Percentiles rank a stretch among this genome's conserved stretches.
Evolutionary conservation across 23 tunicate species (phyloP).

Genomic region (Halocynthia roretzi): DNA sequence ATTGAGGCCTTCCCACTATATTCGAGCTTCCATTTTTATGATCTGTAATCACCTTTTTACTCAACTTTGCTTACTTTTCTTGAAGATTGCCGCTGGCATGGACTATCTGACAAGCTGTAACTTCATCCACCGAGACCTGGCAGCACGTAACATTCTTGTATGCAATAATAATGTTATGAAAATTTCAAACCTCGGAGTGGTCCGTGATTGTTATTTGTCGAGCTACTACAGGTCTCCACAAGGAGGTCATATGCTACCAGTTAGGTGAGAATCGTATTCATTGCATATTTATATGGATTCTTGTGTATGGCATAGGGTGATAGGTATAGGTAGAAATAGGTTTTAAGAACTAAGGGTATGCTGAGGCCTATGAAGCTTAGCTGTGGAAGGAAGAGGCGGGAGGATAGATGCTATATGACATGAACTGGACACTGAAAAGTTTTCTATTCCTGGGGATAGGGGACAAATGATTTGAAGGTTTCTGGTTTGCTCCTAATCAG

Average conservation of each 20-base stretch:
- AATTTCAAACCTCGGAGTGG: slow-evolving; percentile 82
- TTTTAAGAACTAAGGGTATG: no score
- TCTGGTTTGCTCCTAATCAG: no score
- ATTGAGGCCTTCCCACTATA: background rate
- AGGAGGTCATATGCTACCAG: slow-evolving; percentile 95
- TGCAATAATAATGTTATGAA: slow-evolving; percentile 69
- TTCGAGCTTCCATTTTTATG: background rate
- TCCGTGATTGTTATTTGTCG: slow-evolving; percentile 75
- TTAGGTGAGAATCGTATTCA: slow-evolving; percentile 39
- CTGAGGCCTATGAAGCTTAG: no score
- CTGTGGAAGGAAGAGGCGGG: no score
- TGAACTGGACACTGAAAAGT: no score
- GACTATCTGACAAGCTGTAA: slow-evolving; percentile 75
- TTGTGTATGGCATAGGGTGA: no score
- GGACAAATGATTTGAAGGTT: no score
- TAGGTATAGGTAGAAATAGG: no score
- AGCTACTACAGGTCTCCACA: slow-evolving; percentile 88
- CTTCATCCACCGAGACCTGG: slow-evolving; percentile 87
- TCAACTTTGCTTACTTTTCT: background rate
- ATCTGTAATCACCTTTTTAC: background rate
- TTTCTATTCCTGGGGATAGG: no score
- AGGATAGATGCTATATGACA: no score
- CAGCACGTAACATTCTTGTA: slow-evolving; percentile 81
- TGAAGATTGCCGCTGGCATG: slow-evolving; percentile 77
- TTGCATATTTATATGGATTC: no score